Percentiles rank a stretch among this genome's conserved stretches.
Evolutionary conservation across 2,113 vertebrate species (phyloP).

Genomic region (Chiloscyllium plagiosum): DNA sequence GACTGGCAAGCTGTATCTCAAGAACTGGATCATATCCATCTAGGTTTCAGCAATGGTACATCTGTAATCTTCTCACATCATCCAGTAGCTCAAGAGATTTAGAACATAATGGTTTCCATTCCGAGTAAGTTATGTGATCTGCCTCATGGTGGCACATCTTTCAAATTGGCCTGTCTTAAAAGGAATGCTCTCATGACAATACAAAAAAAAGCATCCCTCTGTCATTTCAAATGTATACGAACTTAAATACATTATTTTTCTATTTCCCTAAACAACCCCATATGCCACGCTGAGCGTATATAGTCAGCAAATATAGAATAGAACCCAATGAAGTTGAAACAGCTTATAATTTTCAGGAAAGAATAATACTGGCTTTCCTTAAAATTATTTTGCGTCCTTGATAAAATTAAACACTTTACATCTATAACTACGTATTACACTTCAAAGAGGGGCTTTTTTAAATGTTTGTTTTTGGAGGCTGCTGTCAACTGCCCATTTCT

Average conservation of each 20-base stretch:
- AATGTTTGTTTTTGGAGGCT: neutral
- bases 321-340: neutral
- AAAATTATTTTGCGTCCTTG: neutral
- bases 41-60: neutral
- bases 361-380: neutral
- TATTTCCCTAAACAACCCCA: neutral
- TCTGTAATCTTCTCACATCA: neutral
- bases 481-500: neutral
- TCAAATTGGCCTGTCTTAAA: neutral
- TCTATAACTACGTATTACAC: too few relatives aligned
- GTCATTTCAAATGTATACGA: neutral
- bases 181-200: neutral
- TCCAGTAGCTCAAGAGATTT: constrained; percentile 30
- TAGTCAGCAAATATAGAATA: neutral
- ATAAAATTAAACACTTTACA: neutral
- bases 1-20: constrained; percentile 5
- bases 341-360: neutral
- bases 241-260: neutral
- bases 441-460: too few relatives aligned
- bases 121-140: neutral
- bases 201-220: neutral
- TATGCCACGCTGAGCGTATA: neutral
- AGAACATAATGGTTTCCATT: neutral
- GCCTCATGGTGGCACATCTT: neutral
- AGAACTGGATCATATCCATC: constrained; percentile 1